phyloP scores from a whole-genome alignment of 2,888 invertebrate species.

The Cantharis flavilabris region DNA sequence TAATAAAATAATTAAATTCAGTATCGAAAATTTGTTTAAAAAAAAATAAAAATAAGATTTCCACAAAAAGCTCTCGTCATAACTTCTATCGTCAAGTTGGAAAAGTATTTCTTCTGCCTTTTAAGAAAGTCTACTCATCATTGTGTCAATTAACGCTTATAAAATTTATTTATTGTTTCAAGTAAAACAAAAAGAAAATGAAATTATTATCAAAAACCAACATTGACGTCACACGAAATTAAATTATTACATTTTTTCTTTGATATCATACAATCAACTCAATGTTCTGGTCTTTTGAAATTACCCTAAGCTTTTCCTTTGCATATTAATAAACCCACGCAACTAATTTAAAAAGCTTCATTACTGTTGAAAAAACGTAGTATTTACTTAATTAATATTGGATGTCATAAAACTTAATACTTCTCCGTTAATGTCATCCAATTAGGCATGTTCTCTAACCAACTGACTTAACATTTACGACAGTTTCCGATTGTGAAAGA shows the following conservation, averaged over 20 bases:
- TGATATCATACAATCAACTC: neutral
- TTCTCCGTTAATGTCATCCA: neutral
- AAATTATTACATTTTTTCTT: neutral
- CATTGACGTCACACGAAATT: neutral
- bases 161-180: neutral
- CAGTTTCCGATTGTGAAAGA: neutral
- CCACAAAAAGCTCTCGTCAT: neutral
- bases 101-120: neutral
- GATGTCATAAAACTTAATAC: neutral
- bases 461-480: neutral
- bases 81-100: neutral
- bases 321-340: neutral
- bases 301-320: neutral
- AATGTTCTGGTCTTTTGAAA: neutral
- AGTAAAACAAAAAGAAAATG: neutral
- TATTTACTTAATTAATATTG: neutral
- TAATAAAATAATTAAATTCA: neutral
- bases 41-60: neutral
- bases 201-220: neutral
- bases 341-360: neutral
- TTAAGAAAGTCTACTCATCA: neutral
- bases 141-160: neutral
- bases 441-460: neutral
- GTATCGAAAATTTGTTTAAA: neutral
- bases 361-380: neutral